Base-by-base conservation (phyloP, 2,797 vertebrate genomes). In the Echeneis naucrates region DNA sequence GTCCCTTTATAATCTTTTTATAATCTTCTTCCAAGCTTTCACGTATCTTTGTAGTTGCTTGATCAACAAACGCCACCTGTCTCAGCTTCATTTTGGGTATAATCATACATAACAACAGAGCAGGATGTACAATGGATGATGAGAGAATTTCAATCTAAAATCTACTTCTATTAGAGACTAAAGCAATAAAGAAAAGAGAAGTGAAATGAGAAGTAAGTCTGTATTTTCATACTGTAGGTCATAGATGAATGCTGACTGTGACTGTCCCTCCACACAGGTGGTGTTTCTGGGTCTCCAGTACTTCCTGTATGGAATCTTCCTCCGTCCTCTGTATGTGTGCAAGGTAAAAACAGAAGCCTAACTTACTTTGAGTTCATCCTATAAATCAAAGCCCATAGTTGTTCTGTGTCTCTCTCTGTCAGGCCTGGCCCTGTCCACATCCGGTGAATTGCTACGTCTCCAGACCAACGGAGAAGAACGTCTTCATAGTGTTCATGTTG, bases 401-500 rank as follows among this genome's bases (percentile, higher is more conserved):
- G 14, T 0, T 37, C 3, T 9, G 1, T 38, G 1, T 38, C 16
- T 9, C 7, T 64, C 3, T 51, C 8, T 8, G 2, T 45, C 90
- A 96, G 76, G 88, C 96, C 48, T 89, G 89, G 27, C 98, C 98
- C 0, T 99, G 98, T 61, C 97, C 97, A 0, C 96, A 99, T 81
- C 91, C 94, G 0, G 98, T 99, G 47, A 98, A 99, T 94, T 99
- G 98, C 73, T 99, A 96, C 0, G 95, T 99, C n/a, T 99, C 98
- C n/a, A 92, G 98, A 38, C 98, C 98, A 2, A 99, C 98, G 0
- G 98, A 98, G 94, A 99, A 99, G 89, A 99, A 99, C 0, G 96
- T 99, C 57, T 99, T 99, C 91, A 99, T 99, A 0, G 92, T 97
- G 67, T 99, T 99, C 87, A 99, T 99, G 98, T 73, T 99, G 89